A percentile compares a stretch with the other conserved stretches of the same genome.
phyloP scores from a whole-genome alignment of 1,140 invertebrate species.

The Lordiphosa mommai region DNA sequence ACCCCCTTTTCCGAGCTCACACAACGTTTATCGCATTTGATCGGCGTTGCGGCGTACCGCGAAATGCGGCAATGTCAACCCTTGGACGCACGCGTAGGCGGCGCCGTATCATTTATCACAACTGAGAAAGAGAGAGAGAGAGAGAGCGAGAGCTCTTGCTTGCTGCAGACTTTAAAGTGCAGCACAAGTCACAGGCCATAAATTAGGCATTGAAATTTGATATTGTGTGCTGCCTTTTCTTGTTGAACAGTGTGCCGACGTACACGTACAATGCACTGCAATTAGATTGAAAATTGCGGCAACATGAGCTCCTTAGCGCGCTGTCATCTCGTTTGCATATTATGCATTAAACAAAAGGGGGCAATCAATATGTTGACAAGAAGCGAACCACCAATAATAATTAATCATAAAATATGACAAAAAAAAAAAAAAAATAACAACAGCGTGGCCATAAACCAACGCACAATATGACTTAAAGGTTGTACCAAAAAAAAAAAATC shows the following conservation, averaged over 20 bases:
- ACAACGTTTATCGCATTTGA: constrained; percentile 69
- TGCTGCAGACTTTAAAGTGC: constrained; percentile 49
- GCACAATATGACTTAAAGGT: too few relatives aligned
- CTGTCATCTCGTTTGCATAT: constrained; percentile 35
- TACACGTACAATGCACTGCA: constrained; percentile 64
- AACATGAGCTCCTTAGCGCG: not conserved
- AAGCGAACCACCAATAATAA: constrained; percentile 45
- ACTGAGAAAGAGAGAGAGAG: not conserved
- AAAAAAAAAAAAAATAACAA: too few relatives aligned
- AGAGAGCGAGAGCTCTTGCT: too few relatives aligned
- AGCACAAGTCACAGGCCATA: constrained; percentile 50
- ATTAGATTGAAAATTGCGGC: constrained; percentile 31
- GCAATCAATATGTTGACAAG: constrained; percentile 61
- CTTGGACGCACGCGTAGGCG: constrained; percentile 68
- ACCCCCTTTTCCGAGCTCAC: constrained; percentile 11
- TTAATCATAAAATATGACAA: constrained; percentile 48
- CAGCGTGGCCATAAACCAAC: too few relatives aligned
- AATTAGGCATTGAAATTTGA: constrained; percentile 62
- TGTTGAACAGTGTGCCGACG: not conserved
- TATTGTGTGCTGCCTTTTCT: constrained; percentile 29
- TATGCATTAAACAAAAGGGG: constrained; percentile 13
- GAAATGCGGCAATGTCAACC: constrained; percentile 56
- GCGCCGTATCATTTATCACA: constrained; percentile 70
- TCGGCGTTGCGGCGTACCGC: constrained; percentile 68
- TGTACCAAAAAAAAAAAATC: too few relatives aligned